Evolutionary conservation across 2,888 invertebrate genomes (phyloP), one percentile per base, ranked within the genome.

Genomic region (Zygogramma bicolorata): DNA sequence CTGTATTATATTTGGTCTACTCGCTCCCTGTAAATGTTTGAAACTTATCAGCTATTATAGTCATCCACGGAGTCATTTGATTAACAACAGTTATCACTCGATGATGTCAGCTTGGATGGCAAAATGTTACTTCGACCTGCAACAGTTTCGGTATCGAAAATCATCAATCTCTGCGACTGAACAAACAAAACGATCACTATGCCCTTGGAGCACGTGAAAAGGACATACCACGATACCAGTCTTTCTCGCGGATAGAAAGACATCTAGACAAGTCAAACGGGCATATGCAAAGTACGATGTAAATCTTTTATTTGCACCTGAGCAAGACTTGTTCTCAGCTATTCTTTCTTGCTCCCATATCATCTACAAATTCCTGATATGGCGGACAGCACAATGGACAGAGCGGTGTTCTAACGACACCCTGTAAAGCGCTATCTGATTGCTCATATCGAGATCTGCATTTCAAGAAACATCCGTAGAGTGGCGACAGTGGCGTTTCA

Each of bases 341-440:
- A 82, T 84, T 84, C 84, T 84, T 84, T 84, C 83, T 83, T 84
- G 84, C 81, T 83, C 78, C 80, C 81, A 81, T 84, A 84, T 85
- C 85, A 85, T 85, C 83, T 85, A 83, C 84, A 82, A 84, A 85
- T 84, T 84, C 84, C 81, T 81, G 85, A 85, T 85, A 82, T 80
- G 78, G 80, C 79, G 81, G 86, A 86, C 86, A 86, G 85, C 79
- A 86, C 86, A 86, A 86, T 86, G 86, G 85, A 80, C 81, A 81
- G 81, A 76, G 82, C 85, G 83, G 84, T 86, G 86, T 86, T 85
- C 84, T 82, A 84, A 84, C 85, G 85, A 86, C 86, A 86, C 86
- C 85, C 85, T 82, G 83, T 83, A 81, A 78, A 81, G 80, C 80
- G 81, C 78, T 85, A 86, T 86, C 85, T 85, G 86, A 85, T 85